These are phyloP conservation scores for Drosophila melanogaster DNA, from an alignment of 1,140 invertebrate genomes.

Conservation along the genomic window Release_6_plus_ISO1_MT NT_037436.4:15458501-15459000, in stretches of 20 bases:
- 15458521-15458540: no score
- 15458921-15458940: slow-evolving; percentile 63
- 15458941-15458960: slow-evolving; percentile 69
- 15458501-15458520: no score
- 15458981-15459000: background rate
- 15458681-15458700: slow-evolving; percentile 26
- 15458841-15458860: slow-evolving; percentile 13
- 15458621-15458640: no score
- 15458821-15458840: background rate
- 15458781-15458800: slow-evolving; percentile 61
- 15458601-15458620: no score
- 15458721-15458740: slow-evolving; percentile 65
- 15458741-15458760: slow-evolving; percentile 80
- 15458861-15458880: slow-evolving; percentile 63
- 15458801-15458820: slow-evolving; percentile 14
- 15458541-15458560: no score
- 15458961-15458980: slow-evolving; percentile 6
- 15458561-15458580: no score
- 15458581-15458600: no score
- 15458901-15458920: slow-evolving; percentile 61
- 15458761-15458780: slow-evolving; percentile 79
- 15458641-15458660: background rate
- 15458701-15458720: slow-evolving; percentile 38
- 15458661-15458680: slow-evolving; percentile 4
- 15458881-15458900: slow-evolving; percentile 78